Evolutionary conservation across 1,140 invertebrate genomes (phyloP).

Genomic region (Schlechtendalia chinensis): DNA sequence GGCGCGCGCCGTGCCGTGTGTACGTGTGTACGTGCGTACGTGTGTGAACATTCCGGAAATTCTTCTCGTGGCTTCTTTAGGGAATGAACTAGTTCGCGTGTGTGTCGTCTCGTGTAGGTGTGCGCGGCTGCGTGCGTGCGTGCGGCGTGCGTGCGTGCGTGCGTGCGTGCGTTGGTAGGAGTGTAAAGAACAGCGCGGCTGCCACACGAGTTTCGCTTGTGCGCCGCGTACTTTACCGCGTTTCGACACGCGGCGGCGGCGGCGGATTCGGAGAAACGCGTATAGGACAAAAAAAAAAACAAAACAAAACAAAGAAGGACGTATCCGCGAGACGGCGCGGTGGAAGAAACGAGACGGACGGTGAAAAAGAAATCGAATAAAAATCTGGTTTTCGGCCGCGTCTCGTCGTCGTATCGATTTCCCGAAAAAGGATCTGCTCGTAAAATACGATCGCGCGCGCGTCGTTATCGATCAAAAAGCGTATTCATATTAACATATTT

Average conservation of each 20-base stretch:
- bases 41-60: conserved; percentile 39
- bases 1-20: too few species aligned
- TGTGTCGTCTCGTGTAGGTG: neutral
- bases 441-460: conserved; percentile 29
- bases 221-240: conserved; percentile 18
- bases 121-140: neutral
- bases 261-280: conserved; percentile 24
- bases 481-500: conserved; percentile 46
- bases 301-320: neutral
- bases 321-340: neutral
- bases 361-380: conserved; percentile 1
- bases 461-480: conserved; percentile 47
- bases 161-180: neutral
- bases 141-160: too few species aligned
- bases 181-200: neutral
- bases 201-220: conserved; percentile 17
- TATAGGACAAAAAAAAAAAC: neutral
- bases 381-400: conserved; percentile 37
- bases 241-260: too few species aligned
- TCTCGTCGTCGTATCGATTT: conserved; percentile 27
- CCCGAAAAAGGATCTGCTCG: conserved; percentile 44
- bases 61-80: conserved; percentile 33
- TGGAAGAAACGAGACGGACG: conserved; percentile 1
- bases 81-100: conserved; percentile 34
- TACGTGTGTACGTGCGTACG: too few species aligned